Base-by-base conservation (phyloP, 2,113 vertebrate species). In the Mystacornis crossleyi region DNA sequence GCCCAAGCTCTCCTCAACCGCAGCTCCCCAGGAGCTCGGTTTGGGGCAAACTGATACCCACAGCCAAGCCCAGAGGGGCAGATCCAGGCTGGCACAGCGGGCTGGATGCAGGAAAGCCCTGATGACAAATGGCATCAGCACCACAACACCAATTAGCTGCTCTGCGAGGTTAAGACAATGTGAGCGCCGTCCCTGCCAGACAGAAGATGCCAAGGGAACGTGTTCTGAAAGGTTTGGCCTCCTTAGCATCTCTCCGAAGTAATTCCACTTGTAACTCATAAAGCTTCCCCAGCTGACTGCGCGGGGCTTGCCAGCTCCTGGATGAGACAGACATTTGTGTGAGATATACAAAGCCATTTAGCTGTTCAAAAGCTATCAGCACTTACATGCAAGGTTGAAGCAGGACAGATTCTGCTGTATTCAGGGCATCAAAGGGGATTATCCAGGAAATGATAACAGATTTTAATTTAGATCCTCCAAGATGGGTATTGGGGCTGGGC, bases 381-480 rank as follows among this genome's bases (percentile, higher is more conserved):
- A 45, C 95, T 97, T 86, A 86, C 95, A 95, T 71, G 95, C 88
- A 86, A 96, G 97, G 93, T 89, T 86, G 97, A 95, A 96, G 96
- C 90, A 91, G 95, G 95, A 98, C 94, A 90, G 97, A 97, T 96
- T 93, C 94, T 89, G 96, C 82, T 31, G 81, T n/a, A 97, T 94
- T 97, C 85, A 65, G 96, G 95, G 93, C 97, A 97, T 98, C 98
- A 98, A 95, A 98, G 95, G 95, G 97, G 97, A 98, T 98, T 98
- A 98, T 98, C 95, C 89, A 24, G 94, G 90, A 97, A 97, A 93
- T 12, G 94, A 97, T 97, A 98, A 96, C 96, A 98, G 98, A 98
- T 98, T 98, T 98, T 98, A 98, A 98, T 98, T 98, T 98, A 98
- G 98, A 98, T 98, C 70, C 23, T 89, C 82, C 90, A 23, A 87